Conservation (phyloP, 92 coral and sea anemone genomes). For the Diadumene lineata region DNA sequence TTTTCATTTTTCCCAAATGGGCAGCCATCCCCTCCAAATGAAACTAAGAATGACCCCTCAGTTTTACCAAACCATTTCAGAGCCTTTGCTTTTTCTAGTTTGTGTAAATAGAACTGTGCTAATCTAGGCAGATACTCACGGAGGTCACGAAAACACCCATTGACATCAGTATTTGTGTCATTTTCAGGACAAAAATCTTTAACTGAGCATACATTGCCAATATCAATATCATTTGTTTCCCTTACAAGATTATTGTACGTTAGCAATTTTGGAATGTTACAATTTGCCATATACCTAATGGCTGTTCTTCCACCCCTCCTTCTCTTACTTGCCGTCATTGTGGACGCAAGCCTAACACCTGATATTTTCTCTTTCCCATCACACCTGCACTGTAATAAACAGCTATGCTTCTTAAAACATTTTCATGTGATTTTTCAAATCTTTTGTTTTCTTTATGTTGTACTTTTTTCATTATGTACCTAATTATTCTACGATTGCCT, state of each 20-base stretch:
- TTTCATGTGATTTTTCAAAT: conserved; percentile 44
- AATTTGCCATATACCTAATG: conserved; percentile 45
- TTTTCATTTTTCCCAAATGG: conserved; percentile 72
- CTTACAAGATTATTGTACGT: conserved; percentile 51
- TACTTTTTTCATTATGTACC: conserved; percentile 44
- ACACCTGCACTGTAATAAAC: conserved; percentile 67
- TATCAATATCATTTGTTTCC: conserved; percentile 59
- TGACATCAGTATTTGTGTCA: conserved; percentile 50
- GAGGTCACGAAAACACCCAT: conserved; percentile 59
- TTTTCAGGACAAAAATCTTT: no score
- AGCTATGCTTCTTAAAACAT: conserved; percentile 57
- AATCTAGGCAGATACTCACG: conserved; percentile 62
- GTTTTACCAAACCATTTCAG: conserved; percentile 79
- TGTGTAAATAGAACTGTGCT: conserved; percentile 49
- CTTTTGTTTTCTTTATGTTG: conserved; percentile 20
- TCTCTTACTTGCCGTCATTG: conserved; percentile 52
- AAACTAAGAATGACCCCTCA: conserved; percentile 66
- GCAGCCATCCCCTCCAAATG: conserved; percentile 76
- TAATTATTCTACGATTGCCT: conserved; percentile 36
- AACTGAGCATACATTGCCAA: no score
- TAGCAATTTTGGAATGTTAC: conserved; percentile 68
- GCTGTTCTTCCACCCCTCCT: conserved; percentile 58
- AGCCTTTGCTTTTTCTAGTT: conserved; percentile 36
- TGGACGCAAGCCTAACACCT: conserved; percentile 46
- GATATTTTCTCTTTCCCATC: conserved; percentile 69